Conservation (phyloP, 1,140 invertebrate genomes). For the Ylistrum balloti region DNA sequence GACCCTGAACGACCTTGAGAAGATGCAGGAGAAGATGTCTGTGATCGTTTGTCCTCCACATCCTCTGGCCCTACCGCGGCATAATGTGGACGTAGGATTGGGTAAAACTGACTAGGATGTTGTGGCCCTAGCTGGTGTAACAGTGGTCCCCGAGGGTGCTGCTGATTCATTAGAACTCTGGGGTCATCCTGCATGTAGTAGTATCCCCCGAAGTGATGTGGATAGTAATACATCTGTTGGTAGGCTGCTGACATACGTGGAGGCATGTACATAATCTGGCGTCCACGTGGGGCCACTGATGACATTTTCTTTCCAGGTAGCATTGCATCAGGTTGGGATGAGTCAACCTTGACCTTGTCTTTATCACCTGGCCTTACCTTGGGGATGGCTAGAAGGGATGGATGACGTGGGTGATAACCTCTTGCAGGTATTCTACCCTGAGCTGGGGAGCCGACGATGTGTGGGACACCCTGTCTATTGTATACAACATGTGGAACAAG, state of each 20-base stretch:
- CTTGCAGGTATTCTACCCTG: conserved; percentile 47
- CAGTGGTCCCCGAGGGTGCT: conserved; percentile 48
- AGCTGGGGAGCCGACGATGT: conserved; percentile 48
- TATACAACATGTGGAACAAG: conserved; percentile 58
- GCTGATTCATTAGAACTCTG: conserved; percentile 58
- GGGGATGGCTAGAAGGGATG: conserved; percentile 44
- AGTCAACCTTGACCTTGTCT: conserved; percentile 17
- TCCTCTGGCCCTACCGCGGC: conserved; percentile 55
- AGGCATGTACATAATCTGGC: conserved; percentile 63
- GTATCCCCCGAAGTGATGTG: conserved; percentile 57
- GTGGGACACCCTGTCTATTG: conserved; percentile 53
- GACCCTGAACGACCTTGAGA: conserved; percentile 54
- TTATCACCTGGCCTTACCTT: conserved; percentile 45
- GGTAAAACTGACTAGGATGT: neutral
- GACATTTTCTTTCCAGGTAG: conserved; percentile 45
- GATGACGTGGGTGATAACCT: conserved; percentile 45
- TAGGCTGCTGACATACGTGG: conserved; percentile 48
- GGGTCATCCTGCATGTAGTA: conserved; percentile 63
- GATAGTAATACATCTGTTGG: conserved; percentile 54
- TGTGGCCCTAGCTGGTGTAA: neutral
- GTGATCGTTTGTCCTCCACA: conserved; percentile 53
- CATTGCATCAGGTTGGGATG: conserved; percentile 47
- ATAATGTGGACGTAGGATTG: conserved; percentile 57
- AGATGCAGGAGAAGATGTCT: conserved; percentile 50
- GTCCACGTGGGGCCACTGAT: neutral